Percentiles rank a stretch among this genome's conserved stretches.
These are phyloP conservation scores for Malurus alboscapulatus DNA, from an alignment of 2,113 vertebrate genomes.

Conservation along the genomic window DNA sequence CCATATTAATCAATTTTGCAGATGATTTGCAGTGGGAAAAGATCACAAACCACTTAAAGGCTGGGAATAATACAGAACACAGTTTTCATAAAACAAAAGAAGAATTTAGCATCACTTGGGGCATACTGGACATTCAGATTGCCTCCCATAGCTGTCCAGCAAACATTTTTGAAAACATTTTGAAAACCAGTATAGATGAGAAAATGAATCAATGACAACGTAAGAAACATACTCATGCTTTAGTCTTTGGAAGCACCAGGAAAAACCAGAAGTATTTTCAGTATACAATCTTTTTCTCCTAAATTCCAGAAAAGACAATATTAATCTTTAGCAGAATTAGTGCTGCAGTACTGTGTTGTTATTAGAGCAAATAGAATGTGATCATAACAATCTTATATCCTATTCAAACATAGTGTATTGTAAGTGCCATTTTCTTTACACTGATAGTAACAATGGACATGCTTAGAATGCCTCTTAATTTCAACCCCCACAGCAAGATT, in stretches of 20 bases:
- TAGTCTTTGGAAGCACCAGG: neutral
- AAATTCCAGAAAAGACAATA: neutral
- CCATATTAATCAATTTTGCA: conserved; percentile 48
- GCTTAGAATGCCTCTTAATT: neutral
- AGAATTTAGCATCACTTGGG: neutral
- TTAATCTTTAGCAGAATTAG: neutral
- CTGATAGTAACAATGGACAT: neutral
- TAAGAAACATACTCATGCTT: neutral
- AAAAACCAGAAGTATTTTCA: neutral
- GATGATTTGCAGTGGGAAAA: conserved; percentile 46
- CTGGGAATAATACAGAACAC: neutral
- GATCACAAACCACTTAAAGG: conserved; percentile 11
- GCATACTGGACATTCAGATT: neutral
- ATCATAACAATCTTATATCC: neutral
- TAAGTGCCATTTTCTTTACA: neutral
- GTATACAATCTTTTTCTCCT: neutral
- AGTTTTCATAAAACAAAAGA: conserved; percentile 7
- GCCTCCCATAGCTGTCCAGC: neutral
- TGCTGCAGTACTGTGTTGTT: neutral
- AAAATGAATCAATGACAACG: neutral
- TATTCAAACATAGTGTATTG: neutral
- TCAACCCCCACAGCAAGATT: neutral
- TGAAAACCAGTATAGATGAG: neutral
- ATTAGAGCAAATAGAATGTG: neutral
- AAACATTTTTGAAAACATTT: neutral